Evolutionary conservation across 2,797 vertebrate species (phyloP).

Genomic region (Menidia menidia): DNA sequence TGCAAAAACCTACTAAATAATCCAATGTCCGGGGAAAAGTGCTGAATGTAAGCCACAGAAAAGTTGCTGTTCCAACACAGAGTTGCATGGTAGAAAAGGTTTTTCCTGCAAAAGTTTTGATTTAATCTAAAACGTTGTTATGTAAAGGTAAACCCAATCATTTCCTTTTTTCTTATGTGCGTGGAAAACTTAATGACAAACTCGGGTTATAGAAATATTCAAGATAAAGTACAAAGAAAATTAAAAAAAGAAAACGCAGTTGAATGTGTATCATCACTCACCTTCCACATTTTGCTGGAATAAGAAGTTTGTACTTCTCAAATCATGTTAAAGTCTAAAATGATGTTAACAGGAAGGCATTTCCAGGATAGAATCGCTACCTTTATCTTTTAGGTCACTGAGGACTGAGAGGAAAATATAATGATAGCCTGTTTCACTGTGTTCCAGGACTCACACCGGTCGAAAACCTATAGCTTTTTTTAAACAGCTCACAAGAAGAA

Average conservation of each 20-base stretch:
- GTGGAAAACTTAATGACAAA: too few species aligned
- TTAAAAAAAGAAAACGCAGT: too few species aligned
- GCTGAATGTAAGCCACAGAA: conserved; percentile 13
- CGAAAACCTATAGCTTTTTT: conserved; percentile 45
- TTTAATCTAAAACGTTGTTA: background rate
- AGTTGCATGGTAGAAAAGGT: background rate
- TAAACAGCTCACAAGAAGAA: conserved; percentile 41
- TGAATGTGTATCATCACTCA: too few species aligned
- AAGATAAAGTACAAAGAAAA: too few species aligned
- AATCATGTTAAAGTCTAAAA: too few species aligned
- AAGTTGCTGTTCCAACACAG: background rate
- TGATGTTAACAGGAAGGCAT: conserved; percentile 18
- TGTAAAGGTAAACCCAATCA: too few species aligned
- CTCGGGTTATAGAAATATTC: background rate
- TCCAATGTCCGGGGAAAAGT: background rate
- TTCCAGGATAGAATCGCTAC: conserved; percentile 15
- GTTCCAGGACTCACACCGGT: conserved; percentile 43
- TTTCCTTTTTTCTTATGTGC: too few species aligned
- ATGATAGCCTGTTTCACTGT: conserved; percentile 39
- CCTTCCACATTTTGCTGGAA: background rate
- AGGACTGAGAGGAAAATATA: background rate
- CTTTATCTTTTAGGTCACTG: conserved; percentile 58
- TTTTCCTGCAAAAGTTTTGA: background rate
- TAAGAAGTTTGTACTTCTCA: too few species aligned
- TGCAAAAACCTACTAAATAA: conserved; percentile 7